These are phyloP conservation scores for Congeria kusceri DNA, from an alignment of 2,888 invertebrate species.

Conservation along the genomic window DNA sequence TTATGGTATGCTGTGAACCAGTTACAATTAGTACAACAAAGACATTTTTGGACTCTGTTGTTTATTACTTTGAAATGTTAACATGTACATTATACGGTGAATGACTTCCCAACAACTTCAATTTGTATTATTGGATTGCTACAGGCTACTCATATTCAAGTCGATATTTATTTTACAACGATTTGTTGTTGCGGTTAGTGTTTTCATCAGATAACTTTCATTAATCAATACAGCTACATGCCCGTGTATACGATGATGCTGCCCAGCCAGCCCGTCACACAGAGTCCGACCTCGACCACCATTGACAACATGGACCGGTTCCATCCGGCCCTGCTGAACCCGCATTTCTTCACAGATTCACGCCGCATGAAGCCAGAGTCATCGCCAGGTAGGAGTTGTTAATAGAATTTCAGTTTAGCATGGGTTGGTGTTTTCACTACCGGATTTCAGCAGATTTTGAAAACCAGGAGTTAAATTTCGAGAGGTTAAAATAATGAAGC, in stretches of 20 bases:
- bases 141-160: too few species aligned
- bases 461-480: neutral
- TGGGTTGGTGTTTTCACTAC: neutral
- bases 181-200: too few species aligned
- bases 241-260: slow-evolving; percentile 70
- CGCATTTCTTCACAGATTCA: slow-evolving; percentile 59
- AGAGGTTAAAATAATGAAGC: too few species aligned
- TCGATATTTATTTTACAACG: too few species aligned
- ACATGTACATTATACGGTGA: too few species aligned
- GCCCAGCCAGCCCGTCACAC: slow-evolving; percentile 37
- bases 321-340: slow-evolving; percentile 65
- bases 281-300: slow-evolving; percentile 77
- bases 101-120: too few species aligned
- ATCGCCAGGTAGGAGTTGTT: slow-evolving; percentile 29
- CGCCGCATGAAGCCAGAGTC: slow-evolving; percentile 59
- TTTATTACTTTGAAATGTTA: too few species aligned
- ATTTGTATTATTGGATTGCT: too few species aligned
- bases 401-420: neutral
- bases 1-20: too few species aligned
- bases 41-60: too few species aligned
- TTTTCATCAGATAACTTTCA: too few species aligned
- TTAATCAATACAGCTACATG: slow-evolving; percentile 63
- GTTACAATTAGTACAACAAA: too few species aligned
- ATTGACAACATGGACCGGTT: slow-evolving; percentile 60
- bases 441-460: neutral